Evolutionary conservation across 2,797 vertebrate species (phyloP), one percentile per base, ranked within the genome.

Genomic region (Hippoglossus hippoglossus): DNA sequence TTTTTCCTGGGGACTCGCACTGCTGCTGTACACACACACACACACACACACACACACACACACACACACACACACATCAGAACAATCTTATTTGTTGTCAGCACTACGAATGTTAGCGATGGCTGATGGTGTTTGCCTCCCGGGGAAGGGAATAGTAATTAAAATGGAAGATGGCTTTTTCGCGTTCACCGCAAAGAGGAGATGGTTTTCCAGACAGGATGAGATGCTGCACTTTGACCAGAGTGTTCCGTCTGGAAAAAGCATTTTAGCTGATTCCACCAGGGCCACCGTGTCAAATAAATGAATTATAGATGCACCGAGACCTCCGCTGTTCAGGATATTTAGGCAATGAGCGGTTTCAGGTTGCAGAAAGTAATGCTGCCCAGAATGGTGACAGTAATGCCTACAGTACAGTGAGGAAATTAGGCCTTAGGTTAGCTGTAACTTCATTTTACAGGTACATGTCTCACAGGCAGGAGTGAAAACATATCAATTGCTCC

Each of bases 301-400:
- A 87, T 90, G 71, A 90, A 87, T 86, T 85, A 89, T 81, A 80
- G 84, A 84, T 87, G 82, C 55, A 67, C 49, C 26, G 71, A 79
- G 72, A 73, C 71, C 76, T 54, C 70, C 22, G 54, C 74, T 63
- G 41, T 59, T 74, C 63, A 51, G 63, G 53, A 59, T 41, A 79
- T 79, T 84, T 72, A 65, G 60, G 77, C 69, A 73, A 71, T 66
- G 76, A 77, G 60, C 24, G 1, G 71, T 34, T 64, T 86, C 28
- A 2, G 39, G 67, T 87, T 76, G 71, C 81, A 81, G 67, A 71
- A 53, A 21, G 57, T 46, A 66, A 81, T 44, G 59, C 63, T 51
- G 64, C 2, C 46, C 22, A 69, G 63, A 74, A 57, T 53, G 55
- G 79, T 65, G 64, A 74, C 67, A 57, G 66, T 18, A 60, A 74